phyloP scores from a whole-genome alignment of 2,797 vertebrate species.

The Gobionotothen gibberifrons region DNA sequence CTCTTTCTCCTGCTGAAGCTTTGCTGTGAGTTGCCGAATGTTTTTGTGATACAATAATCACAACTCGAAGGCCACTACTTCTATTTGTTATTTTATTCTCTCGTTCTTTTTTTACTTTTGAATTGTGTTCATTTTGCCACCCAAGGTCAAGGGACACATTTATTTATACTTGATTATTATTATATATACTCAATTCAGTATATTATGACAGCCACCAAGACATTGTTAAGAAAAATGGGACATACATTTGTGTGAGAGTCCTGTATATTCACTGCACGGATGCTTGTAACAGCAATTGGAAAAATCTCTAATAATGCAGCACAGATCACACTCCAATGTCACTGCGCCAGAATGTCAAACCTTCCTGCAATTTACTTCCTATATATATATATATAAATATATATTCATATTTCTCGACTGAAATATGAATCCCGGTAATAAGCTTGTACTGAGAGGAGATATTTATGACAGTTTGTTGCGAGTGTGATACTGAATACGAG shows the following conservation, averaged over 20 bases:
- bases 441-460: slow-evolving; percentile 36
- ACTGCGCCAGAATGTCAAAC: slow-evolving; percentile 40
- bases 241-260: slow-evolving; percentile 31
- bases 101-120: background rate
- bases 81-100: background rate
- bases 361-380: slow-evolving; percentile 22
- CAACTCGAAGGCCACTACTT: background rate
- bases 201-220: slow-evolving; percentile 19
- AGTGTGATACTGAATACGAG: slow-evolving; percentile 51
- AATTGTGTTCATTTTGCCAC: background rate
- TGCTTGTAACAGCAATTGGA: slow-evolving; percentile 38
- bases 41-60: background rate
- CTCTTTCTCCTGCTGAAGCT: background rate
- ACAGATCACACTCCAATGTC: slow-evolving; percentile 27
- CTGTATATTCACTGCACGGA: slow-evolving; percentile 27
- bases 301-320: slow-evolving; percentile 25
- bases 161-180: background rate
- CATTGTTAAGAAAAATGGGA: slow-evolving; percentile 14
- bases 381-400: background rate
- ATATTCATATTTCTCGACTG: background rate
- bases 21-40: background rate
- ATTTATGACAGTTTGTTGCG: slow-evolving; percentile 54
- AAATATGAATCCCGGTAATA: slow-evolving; percentile 56
- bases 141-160: background rate
- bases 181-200: background rate